phyloP scores from a whole-genome alignment of 2,797 vertebrate genomes.

The Lithobates sylvaticus region DNA sequence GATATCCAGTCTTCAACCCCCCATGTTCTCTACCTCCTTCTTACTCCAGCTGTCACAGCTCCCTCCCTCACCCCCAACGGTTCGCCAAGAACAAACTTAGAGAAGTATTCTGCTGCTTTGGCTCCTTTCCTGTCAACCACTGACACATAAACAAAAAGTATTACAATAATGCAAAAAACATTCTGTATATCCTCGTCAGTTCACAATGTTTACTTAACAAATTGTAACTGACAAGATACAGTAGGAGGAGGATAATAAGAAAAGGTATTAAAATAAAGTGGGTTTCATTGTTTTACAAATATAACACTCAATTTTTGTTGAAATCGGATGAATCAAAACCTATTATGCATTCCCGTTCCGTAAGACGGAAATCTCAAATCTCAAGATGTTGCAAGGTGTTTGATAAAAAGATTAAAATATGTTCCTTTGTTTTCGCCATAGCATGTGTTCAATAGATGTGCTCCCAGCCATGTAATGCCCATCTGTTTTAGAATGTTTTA shows the following conservation, averaged over 20 bases:
- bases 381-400: constrained; percentile 56
- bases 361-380: constrained; percentile 18
- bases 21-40: neutral
- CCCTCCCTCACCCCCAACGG: neutral
- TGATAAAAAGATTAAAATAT: constrained; percentile 60
- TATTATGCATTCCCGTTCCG: constrained; percentile 32
- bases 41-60: neutral
- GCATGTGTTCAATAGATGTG: constrained; percentile 55
- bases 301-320: constrained; percentile 10
- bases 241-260: neutral
- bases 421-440: constrained; percentile 50
- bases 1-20: neutral
- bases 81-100: neutral
- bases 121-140: neutral
- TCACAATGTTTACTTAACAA: neutral
- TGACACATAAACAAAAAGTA: neutral
- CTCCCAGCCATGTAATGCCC: constrained; percentile 54
- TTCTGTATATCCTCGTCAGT: neutral
- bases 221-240: constrained; percentile 4
- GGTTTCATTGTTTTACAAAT: neutral
- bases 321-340: constrained; percentile 34
- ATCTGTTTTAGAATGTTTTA: constrained; percentile 60
- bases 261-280: neutral
- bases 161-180: neutral
- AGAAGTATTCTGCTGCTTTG: neutral